phyloP scores from a whole-genome alignment of 1,140 invertebrate genomes.

The Epicauta chinensis region DNA sequence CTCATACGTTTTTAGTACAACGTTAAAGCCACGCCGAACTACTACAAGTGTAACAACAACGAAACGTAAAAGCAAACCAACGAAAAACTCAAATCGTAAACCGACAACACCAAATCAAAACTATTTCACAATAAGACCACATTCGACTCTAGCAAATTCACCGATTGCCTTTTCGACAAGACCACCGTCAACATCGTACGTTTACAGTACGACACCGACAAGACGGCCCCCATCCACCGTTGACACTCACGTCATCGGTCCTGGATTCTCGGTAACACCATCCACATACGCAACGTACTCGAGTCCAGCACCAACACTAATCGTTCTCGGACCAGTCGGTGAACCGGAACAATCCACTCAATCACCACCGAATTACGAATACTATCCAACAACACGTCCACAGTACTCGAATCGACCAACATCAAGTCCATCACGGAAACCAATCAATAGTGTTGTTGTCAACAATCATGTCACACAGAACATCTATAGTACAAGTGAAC shows the following conservation, averaged over 20 bases:
- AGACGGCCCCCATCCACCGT: conserved; percentile 25
- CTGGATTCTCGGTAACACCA: conserved; percentile 28
- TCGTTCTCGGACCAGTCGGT: conserved; percentile 53
- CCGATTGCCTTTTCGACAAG: conserved; percentile 30
- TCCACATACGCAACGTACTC: conserved; percentile 32
- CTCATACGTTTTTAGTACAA: conserved; percentile 31
- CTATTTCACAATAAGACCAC: conserved; percentile 13
- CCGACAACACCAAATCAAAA: conserved; percentile 8
- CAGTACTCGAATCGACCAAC: conserved; percentile 4
- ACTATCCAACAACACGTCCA: conserved; percentile 1
- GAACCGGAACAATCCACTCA: conserved; percentile 1
- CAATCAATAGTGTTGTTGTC: conserved; percentile 46
- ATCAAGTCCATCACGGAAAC: conserved; percentile 41
- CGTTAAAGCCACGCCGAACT: conserved; percentile 19
- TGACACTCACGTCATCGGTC: conserved; percentile 25
- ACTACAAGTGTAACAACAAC: conserved; percentile 8
- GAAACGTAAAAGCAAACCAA: conserved; percentile 1
- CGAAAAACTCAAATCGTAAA: conserved; percentile 7
- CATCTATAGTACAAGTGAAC: conserved; percentile 41
- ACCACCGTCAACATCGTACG: conserved; percentile 53
- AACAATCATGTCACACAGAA: conserved; percentile 53
- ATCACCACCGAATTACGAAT: conserved; percentile 28
- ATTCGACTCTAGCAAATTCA: conserved; percentile 31
- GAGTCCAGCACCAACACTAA: conserved; percentile 64
- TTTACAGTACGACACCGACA: conserved; percentile 48